Percentiles rank a stretch among this genome's conserved stretches.
phyloP scores from a whole-genome alignment of 2,113 vertebrate genomes.

The Brachypteracias leptosomus region DNA sequence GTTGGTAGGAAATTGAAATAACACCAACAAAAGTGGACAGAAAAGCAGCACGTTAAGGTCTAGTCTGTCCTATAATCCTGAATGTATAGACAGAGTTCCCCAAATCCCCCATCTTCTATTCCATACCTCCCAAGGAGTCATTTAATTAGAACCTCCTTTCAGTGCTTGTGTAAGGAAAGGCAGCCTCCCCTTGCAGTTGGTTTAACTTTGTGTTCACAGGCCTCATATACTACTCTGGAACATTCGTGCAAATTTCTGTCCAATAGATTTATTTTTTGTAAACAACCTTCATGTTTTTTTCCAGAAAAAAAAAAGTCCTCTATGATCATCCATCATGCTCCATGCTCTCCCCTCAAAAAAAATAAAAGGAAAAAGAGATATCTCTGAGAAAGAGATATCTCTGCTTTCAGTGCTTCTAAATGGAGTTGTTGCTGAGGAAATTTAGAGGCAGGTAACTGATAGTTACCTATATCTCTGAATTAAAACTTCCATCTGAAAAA shows the following conservation, averaged over 20 bases:
- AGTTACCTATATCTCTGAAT: background rate
- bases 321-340: background rate
- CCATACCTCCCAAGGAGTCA: background rate
- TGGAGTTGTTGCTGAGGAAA: background rate
- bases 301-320: background rate
- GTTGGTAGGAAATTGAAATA: background rate
- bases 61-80: background rate
- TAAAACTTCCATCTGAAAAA: background rate
- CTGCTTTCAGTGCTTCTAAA: background rate
- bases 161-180: background rate
- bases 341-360: background rate
- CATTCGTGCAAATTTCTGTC: background rate
- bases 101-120: background rate
- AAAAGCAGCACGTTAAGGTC: background rate
- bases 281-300: background rate
- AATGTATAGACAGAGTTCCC: background rate
- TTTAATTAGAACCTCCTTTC: background rate
- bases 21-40: background rate
- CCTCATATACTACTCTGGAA: background rate
- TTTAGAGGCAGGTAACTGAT: background rate
- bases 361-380: no score
- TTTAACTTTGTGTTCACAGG: background rate
- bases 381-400: background rate
- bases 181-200: rapidly evolving
- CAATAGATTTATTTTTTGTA: background rate